Conservation (phyloP, 2,888 invertebrate species). For the Metacarcinus magister region DNA sequence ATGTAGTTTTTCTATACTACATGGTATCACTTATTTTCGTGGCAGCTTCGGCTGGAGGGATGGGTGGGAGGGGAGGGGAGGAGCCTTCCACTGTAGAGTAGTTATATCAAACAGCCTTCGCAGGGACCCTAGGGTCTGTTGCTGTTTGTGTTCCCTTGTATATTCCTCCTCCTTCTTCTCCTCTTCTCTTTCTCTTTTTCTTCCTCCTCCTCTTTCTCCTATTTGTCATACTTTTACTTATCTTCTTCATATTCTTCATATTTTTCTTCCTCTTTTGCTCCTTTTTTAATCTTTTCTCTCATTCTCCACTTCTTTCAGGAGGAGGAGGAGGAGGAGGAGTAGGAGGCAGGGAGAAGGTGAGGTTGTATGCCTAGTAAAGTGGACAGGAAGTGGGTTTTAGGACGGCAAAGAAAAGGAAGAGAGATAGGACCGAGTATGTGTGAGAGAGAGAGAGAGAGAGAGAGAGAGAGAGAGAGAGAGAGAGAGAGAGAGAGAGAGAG, state of each 20-base stretch:
- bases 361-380: neutral
- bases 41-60: too few relatives aligned
- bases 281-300: neutral
- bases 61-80: too few relatives aligned
- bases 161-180: neutral
- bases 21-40: too few relatives aligned
- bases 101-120: too few relatives aligned
- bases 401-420: neutral
- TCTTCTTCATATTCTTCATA: neutral
- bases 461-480: conserved; percentile 30
- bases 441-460: conserved; percentile 44
- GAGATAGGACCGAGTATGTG: neutral
- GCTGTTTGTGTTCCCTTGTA: too few relatives aligned
- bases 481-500: conserved; percentile 26
- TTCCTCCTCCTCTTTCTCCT: neutral
- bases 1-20: too few relatives aligned
- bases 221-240: neutral
- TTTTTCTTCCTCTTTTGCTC: neutral
- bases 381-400: neutral
- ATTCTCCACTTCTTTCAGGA: neutral
- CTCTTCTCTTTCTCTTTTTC: neutral
- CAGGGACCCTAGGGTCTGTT: too few relatives aligned
- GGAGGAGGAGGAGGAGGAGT: neutral
- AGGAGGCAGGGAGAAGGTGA: conserved; percentile 8
- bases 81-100: too few relatives aligned